A percentile compares a stretch with the other conserved stretches of the same genome.
These are phyloP conservation scores for Pristionchus fissidentatus DNA, from an alignment of 2,888 invertebrate species.

Conservation along the genomic window DNA sequence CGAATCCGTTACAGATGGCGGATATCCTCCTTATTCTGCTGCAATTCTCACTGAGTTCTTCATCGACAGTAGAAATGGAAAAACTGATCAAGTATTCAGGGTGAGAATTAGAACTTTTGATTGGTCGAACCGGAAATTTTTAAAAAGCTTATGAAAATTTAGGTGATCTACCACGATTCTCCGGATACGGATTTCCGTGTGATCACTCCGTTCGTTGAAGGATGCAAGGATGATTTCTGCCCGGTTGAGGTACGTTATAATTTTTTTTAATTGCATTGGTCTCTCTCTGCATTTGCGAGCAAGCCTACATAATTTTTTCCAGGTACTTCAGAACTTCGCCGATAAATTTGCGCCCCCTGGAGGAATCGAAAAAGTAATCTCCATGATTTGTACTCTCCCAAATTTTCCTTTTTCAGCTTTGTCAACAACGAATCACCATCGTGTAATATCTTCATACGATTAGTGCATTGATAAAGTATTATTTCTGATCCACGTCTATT, in stretches of 20 bases:
- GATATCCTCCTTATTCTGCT: slow-evolving; percentile 8
- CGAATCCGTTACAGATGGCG: slow-evolving; percentile 6
- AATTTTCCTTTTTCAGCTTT: background rate
- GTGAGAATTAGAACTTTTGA: background rate
- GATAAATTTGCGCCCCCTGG: slow-evolving; percentile 25
- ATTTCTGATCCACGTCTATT: no score
- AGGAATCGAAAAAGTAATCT: background rate
- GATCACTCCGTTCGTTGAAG: slow-evolving; percentile 23
- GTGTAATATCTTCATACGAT: no score
- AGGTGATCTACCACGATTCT: slow-evolving; percentile 34
- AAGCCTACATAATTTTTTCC: background rate
- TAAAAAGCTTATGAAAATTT: background rate
- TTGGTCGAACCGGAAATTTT: background rate
- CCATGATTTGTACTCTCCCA: background rate
- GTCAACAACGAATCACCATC: background rate
- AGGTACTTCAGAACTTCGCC: slow-evolving; percentile 1
- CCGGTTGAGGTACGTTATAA: background rate
- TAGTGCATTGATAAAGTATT: no score
- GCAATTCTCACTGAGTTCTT: slow-evolving; percentile 17
- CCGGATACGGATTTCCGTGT: slow-evolving; percentile 24
- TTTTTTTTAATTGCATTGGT: no score
- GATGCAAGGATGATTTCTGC: slow-evolving; percentile 35
- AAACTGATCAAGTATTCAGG: slow-evolving; percentile 6
- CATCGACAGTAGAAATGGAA: background rate
- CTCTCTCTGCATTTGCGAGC: background rate